Evolutionary conservation across 1,140 invertebrate species (phyloP).

Genomic region (Ectropis grisescens): DNA sequence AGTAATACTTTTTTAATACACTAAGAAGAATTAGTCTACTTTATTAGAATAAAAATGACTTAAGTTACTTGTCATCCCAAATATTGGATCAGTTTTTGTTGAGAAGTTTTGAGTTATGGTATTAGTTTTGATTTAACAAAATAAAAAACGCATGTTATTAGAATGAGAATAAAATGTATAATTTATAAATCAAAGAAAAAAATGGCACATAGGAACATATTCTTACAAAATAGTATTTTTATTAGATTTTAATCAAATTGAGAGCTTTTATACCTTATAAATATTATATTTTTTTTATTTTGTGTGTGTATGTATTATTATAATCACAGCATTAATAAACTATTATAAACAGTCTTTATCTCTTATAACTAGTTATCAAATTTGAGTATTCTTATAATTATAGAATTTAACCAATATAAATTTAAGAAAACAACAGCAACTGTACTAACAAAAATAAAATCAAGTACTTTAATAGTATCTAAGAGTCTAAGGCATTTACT

Average conservation of each 20-base stretch:
- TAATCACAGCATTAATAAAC: too few relatives aligned
- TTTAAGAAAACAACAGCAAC: too few relatives aligned
- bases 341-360: too few relatives aligned
- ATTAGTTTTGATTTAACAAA: too few relatives aligned
- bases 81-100: conserved; percentile 2
- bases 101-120: conserved; percentile 3
- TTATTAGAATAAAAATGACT: conserved; percentile 4
- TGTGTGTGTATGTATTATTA: too few relatives aligned
- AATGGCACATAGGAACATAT: too few relatives aligned
- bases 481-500: background rate
- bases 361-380: background rate
- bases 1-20: conserved; percentile 2
- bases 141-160: conserved; percentile 3
- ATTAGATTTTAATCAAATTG: too few relatives aligned
- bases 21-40: conserved; percentile 2
- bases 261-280: too few relatives aligned
- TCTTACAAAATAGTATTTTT: too few relatives aligned
- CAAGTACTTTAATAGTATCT: conserved; percentile 1
- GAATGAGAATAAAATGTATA: conserved; percentile 2
- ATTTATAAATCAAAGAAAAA: too few relatives aligned
- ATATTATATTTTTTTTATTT: too few relatives aligned
- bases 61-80: conserved; percentile 3
- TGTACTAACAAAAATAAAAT: conserved; percentile 1
- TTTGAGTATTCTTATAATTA: conserved; percentile 3
- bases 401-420: conserved; percentile 3